Conservation (phyloP, 2,797 vertebrate species). For the Ciconia nigra region DNA sequence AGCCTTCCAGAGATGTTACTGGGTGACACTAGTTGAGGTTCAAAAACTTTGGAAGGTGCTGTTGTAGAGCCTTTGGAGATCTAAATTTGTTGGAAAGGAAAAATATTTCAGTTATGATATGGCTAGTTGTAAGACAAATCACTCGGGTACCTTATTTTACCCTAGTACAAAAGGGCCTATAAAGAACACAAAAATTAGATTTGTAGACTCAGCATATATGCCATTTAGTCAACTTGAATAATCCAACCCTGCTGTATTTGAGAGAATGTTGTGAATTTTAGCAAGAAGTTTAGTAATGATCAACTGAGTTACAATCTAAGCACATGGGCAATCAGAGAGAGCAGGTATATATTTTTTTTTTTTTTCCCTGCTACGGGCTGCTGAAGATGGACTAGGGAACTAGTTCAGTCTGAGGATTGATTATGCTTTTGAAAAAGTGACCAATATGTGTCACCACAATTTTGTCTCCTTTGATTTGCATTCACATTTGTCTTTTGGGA, state of each 20-base stretch:
- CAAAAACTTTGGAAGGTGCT: not conserved
- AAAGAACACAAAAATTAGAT: not conserved
- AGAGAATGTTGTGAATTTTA: not conserved
- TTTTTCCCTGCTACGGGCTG: not conserved
- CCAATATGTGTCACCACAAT: not conserved
- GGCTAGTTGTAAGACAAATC: not conserved
- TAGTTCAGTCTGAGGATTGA: not conserved
- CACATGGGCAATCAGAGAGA: not conserved
- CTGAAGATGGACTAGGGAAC: not conserved
- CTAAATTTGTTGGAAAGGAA: not conserved
- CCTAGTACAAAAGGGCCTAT: not conserved
- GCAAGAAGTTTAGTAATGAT: not conserved
- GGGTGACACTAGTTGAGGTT: not conserved
- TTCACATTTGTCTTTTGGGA: not conserved
- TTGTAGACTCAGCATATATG: not conserved
- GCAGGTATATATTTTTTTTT: too few relatives aligned
- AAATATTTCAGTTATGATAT: not conserved
- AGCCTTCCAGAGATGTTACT: not conserved
- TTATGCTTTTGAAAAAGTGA: not conserved
- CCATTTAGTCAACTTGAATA: not conserved
- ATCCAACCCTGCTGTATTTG: not conserved
- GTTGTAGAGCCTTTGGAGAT: not conserved
- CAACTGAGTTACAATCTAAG: not conserved
- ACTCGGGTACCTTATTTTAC: not conserved
- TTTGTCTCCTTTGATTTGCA: not conserved